Percentiles rank a stretch among this genome's conserved stretches.
Evolutionary conservation across 2,113 vertebrate species (phyloP).

Genomic region (Rana temporaria): DNA sequence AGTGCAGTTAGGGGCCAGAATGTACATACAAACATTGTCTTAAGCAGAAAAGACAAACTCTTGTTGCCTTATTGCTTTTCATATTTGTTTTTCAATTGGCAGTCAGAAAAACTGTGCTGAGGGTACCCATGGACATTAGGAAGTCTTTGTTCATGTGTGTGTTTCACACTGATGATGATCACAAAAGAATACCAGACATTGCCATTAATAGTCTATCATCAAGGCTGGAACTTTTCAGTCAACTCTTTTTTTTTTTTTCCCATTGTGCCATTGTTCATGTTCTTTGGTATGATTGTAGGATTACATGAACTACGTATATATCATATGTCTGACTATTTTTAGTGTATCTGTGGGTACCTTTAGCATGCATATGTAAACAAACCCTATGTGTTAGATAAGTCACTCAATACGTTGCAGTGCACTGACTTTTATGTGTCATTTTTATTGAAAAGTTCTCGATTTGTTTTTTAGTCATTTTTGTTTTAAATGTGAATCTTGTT

Average conservation of each 20-base stretch:
- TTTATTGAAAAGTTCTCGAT: neutral
- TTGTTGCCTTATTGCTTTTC: conserved; percentile 11
- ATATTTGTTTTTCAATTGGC: neutral
- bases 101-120: neutral
- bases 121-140: too few species aligned
- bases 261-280: too few species aligned
- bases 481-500: neutral
- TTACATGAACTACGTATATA: too few species aligned
- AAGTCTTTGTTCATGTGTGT: too few species aligned
- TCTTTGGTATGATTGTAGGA: too few species aligned
- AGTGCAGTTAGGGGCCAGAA: conserved; percentile 4
- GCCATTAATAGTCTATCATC: too few species aligned
- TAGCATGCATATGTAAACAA: neutral
- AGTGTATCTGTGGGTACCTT: too few species aligned
- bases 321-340: neutral
- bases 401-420: neutral
- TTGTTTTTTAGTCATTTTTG: neutral
- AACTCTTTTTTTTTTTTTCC: too few species aligned
- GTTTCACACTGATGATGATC: too few species aligned
- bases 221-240: neutral
- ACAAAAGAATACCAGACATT: too few species aligned
- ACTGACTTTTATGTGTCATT: neutral
- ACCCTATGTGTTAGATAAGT: neutral
- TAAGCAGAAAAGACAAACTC: neutral
- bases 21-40: neutral